These are phyloP conservation scores for Lagorchestes hirsutus DNA, from an alignment of 2,797 vertebrate genomes.

Conservation along the genomic window DNA sequence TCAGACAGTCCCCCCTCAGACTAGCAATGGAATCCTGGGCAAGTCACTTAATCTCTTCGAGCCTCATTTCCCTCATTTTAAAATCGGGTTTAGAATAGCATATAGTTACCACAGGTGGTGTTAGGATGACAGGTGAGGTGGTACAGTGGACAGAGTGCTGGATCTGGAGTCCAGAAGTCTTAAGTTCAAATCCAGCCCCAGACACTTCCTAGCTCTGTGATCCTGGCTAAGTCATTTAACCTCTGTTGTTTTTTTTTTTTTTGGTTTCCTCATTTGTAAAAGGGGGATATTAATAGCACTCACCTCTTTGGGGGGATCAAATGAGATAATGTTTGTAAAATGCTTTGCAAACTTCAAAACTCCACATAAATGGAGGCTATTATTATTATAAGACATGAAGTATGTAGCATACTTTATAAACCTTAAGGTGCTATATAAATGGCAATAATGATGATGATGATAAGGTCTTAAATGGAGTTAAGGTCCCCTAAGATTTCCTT, in stretches of 20 bases:
- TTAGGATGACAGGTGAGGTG: background rate
- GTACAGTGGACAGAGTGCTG: background rate
- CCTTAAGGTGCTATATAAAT: background rate
- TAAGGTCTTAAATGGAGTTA: background rate
- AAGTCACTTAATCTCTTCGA: no score
- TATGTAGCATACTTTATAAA: background rate
- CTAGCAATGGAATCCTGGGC: background rate
- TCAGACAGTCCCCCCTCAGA: background rate
- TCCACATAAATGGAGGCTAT: background rate
- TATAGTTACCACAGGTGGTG: background rate
- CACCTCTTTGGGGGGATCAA: background rate
- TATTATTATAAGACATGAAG: background rate
- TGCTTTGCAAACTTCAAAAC: background rate
- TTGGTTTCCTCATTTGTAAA: background rate
- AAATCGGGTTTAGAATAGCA: background rate
- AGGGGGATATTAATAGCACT: background rate
- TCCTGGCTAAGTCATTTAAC: background rate
- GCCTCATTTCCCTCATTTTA: constrained; percentile 7
- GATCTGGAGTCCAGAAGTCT: background rate
- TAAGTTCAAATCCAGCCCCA: background rate
- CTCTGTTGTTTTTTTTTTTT: background rate
- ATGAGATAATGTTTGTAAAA: background rate
- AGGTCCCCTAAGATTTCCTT: background rate
- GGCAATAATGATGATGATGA: background rate
- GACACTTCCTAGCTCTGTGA: background rate